A percentile compares a stretch with the other conserved stretches of the same genome.
phyloP scores from a whole-genome alignment of 1,140 invertebrate genomes.

The Aphidius gifuensis region DNA sequence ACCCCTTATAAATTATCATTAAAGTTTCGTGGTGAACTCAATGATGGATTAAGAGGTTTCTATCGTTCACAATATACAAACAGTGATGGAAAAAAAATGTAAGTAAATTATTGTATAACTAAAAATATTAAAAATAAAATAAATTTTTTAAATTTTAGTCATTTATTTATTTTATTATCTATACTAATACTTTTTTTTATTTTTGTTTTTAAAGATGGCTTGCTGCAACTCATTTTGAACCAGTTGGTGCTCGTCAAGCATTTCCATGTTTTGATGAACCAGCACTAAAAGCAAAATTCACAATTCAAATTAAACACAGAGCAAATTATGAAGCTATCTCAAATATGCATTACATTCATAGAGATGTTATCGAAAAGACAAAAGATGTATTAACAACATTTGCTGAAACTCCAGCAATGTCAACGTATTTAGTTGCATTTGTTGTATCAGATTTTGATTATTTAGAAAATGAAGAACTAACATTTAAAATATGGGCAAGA shows the following conservation, averaged over 20 bases:
- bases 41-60: constrained; percentile 29
- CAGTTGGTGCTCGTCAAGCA: constrained; percentile 63
- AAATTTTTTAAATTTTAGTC: not conserved
- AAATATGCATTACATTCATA: constrained; percentile 68
- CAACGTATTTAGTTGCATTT: constrained; percentile 77
- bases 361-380: not conserved
- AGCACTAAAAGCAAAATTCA: constrained; percentile 58
- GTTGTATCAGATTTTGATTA: constrained; percentile 65
- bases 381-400: constrained; percentile 22
- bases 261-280: constrained; percentile 79
- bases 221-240: constrained; percentile 68
- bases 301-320: constrained; percentile 52
- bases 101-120: constrained; percentile 21
- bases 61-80: constrained; percentile 31
- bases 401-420: constrained; percentile 56
- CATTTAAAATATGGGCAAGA: constrained; percentile 52
- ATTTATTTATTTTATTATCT: not conserved
- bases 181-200: too few relatives aligned
- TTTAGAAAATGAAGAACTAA: not conserved
- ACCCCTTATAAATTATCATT: constrained; percentile 19
- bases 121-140: not conserved
- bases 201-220: constrained; percentile 36
- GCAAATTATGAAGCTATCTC: constrained; percentile 45
- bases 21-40: constrained; percentile 23
- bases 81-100: constrained; percentile 16